Evolutionary conservation across 2,888 invertebrate genomes (phyloP).

Genomic region (Pristionchus entomophagus): DNA sequence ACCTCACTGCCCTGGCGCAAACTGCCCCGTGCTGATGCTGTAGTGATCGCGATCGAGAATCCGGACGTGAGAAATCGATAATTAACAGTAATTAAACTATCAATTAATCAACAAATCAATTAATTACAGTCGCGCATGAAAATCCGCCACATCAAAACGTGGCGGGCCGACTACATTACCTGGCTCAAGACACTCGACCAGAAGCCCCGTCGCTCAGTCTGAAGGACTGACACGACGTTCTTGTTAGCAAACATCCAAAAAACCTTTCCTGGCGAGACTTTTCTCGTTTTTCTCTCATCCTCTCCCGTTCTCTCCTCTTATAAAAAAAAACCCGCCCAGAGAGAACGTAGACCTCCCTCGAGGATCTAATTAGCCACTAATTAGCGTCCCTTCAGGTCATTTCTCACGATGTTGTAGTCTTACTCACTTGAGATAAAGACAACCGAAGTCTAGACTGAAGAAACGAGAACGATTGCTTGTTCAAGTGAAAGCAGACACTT

Average conservation of each 20-base stretch:
- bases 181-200: constrained; percentile 10
- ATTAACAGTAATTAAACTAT: not conserved
- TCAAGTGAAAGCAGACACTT: too few relatives aligned
- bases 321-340: too few relatives aligned
- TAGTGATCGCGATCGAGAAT: constrained; percentile 68
- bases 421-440: not conserved
- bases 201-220: constrained; percentile 13
- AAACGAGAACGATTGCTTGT: too few relatives aligned
- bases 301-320: too few relatives aligned
- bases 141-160: not conserved
- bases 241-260: too few relatives aligned
- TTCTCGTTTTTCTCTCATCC: too few relatives aligned
- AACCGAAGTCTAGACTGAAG: not conserved
- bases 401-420: not conserved
- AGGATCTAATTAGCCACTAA: not conserved
- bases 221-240: too few relatives aligned
- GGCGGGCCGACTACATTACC: not conserved
- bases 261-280: too few relatives aligned
- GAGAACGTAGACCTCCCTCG: not conserved
- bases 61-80: not conserved
- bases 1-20: constrained; percentile 59
- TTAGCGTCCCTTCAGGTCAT: not conserved
- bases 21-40: constrained; percentile 60
- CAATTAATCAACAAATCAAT: not conserved
- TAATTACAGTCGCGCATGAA: not conserved